Conservation (phyloP, 2,888 invertebrate genomes). For the Congeria kusceri region DNA sequence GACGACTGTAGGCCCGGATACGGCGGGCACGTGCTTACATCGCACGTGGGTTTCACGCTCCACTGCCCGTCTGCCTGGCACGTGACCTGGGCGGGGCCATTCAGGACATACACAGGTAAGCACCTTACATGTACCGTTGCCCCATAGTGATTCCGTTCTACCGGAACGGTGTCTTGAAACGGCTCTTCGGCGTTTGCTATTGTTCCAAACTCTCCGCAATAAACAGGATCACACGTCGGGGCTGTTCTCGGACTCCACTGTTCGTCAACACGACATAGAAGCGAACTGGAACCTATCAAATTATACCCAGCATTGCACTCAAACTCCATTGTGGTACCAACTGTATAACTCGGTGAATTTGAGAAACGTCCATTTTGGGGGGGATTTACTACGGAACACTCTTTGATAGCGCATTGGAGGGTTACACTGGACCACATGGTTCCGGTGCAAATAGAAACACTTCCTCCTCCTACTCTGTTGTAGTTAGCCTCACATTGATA, state of each 20-base stretch:
- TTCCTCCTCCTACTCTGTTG: background rate
- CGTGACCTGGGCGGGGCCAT: background rate
- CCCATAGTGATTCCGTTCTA: background rate
- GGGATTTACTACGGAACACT: background rate
- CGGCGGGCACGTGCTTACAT: background rate
- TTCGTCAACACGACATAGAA: too few relatives aligned
- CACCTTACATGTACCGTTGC: background rate
- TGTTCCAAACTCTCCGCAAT: too few relatives aligned
- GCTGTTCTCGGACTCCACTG: too few relatives aligned
- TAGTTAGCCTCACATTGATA: background rate
- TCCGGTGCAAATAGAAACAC: background rate
- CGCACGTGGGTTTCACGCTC: background rate
- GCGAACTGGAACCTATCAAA: too few relatives aligned
- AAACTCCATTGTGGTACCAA: too few relatives aligned
- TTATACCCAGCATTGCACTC: background rate
- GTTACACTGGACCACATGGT: background rate
- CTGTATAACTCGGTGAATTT: background rate
- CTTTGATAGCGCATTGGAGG: background rate
- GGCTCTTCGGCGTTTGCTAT: too few relatives aligned
- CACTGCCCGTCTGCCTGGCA: background rate
- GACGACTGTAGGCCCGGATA: background rate
- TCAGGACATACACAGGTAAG: background rate
- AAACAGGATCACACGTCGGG: too few relatives aligned
- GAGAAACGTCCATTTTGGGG: background rate
- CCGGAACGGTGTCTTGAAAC: too few relatives aligned